Evolutionary conservation across 2,888 invertebrate species (phyloP), one percentile per base, ranked within the genome.

Genomic region (Tineola bisselliella): DNA sequence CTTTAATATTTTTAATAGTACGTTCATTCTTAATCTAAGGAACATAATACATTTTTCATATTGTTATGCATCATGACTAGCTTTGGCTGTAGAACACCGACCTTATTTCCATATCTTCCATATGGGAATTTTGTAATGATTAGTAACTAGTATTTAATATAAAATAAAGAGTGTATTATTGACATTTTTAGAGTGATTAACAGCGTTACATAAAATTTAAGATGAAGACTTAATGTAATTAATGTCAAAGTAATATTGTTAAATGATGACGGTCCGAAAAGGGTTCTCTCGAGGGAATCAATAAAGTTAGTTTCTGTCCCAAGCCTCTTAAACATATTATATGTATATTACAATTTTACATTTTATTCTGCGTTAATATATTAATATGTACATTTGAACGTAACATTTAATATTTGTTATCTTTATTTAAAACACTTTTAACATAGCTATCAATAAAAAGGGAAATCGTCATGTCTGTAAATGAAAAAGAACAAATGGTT

Each of bases 281-380:
- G 70, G 69, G 67, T 70, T 65, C 66, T 65, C 70, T 67, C 66
- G 43, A 58, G 69, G 68, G 68, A 70, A 65, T 68, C 69, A 72
- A 71, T 70, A 68, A 66, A 62, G 67, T 62, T 64, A 66, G 62
- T 63, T 64, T 33, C 19, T 54, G 25, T 54, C 25, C 8, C 6
- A 48, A 18, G 3, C 54, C 54, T 54, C 12, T 18, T 48, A 48
- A 48, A 48, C 48, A n/a, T 48, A 48, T 48, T 48, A 48, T 48
- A 48, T 8, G n/a, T n/a, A 48, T 48, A 61, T 62, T 62, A 61
- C 58, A 61, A 31, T 62, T 62, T 63, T 62, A 63, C 59, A 31
- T 61, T 54, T 43, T 19, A 57, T 61, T 63, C 58, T n/a, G 10
- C 38, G 38, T 38, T 10, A 38, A 38, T 6, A 38, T 38, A 38